These are phyloP conservation scores for Butastur rufipennis DNA, from an alignment of 2,113 vertebrate genomes.

Conservation along the genomic window DNA sequence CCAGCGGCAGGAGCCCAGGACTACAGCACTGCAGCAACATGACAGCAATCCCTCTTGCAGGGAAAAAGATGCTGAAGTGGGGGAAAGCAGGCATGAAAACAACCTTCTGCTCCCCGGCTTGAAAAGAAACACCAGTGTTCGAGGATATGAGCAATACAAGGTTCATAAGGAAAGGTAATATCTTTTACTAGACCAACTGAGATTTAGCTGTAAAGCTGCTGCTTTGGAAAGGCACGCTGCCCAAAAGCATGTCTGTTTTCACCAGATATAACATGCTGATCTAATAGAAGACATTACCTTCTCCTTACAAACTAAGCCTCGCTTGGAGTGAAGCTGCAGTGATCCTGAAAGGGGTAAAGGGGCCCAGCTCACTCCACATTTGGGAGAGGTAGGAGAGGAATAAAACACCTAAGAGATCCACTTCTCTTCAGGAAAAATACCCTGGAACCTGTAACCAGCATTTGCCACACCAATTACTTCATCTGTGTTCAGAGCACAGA, in stretches of 20 bases:
- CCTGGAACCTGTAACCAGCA: not conserved
- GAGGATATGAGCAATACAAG: not conserved
- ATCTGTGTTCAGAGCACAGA: not conserved
- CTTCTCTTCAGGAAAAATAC: not conserved
- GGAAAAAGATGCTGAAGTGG: not conserved
- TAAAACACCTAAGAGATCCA: not conserved
- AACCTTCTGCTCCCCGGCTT: not conserved
- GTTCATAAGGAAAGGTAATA: not conserved
- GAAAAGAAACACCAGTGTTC: not conserved
- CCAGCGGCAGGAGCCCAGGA: not conserved
- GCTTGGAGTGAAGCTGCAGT: not conserved
- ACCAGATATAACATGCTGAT: not conserved
- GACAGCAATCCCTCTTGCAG: not conserved
- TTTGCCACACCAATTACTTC: not conserved
- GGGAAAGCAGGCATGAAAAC: not conserved
- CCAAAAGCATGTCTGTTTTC: not conserved
- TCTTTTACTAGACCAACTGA: not conserved
- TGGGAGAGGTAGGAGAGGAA: not conserved
- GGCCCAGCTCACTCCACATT: not conserved
- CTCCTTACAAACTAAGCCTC: not conserved
- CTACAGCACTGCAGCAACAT: not conserved
- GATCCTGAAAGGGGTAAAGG: not conserved
- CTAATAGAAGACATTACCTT: not conserved
- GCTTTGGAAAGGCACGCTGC: not conserved
- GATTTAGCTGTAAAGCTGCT: not conserved